Conservation (phyloP, 2,888 invertebrate genomes). For the Helobdella robusta region DNA sequence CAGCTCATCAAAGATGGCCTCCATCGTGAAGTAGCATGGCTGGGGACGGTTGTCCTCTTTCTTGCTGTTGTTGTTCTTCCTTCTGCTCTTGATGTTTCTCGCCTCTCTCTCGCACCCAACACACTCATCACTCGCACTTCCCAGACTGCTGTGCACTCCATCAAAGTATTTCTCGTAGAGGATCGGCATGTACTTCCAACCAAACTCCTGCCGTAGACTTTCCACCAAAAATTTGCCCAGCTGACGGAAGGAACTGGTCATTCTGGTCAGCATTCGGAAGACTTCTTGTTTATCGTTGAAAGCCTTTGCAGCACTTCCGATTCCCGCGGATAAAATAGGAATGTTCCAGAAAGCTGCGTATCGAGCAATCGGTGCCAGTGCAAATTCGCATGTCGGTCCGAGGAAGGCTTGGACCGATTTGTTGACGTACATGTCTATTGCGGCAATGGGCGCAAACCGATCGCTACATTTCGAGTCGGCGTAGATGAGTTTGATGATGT, state of each 20-base stretch:
- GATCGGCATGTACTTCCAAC: not conserved
- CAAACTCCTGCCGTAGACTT: not conserved
- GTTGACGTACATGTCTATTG: conserved; percentile 39
- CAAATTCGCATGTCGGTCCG: conserved; percentile 53
- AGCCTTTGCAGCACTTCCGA: not conserved
- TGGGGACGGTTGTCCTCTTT: conserved; percentile 35
- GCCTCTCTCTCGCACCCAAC: too few species aligned
- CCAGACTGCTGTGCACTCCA: too few species aligned
- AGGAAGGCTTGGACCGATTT: conserved; percentile 39
- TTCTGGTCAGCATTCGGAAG: not conserved
- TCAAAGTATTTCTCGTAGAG: conserved; percentile 27
- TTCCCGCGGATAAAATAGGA: conserved; percentile 66
- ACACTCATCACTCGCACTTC: too few species aligned
- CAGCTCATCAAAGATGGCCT: conserved; percentile 58
- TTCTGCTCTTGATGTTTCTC: too few species aligned
- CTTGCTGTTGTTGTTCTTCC: too few species aligned
- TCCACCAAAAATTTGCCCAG: not conserved
- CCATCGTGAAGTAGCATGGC: conserved; percentile 64
- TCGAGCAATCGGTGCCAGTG: conserved; percentile 76
- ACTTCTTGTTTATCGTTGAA: conserved; percentile 5
- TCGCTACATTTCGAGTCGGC: conserved; percentile 31
- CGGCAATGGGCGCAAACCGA: conserved; percentile 35
- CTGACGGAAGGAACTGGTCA: conserved; percentile 5
- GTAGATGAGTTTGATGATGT: conserved; percentile 24
- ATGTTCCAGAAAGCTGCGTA: conserved; percentile 78